Evolutionary conservation across 1,140 invertebrate species (phyloP).

Genomic region (Cephus cinctus): DNA sequence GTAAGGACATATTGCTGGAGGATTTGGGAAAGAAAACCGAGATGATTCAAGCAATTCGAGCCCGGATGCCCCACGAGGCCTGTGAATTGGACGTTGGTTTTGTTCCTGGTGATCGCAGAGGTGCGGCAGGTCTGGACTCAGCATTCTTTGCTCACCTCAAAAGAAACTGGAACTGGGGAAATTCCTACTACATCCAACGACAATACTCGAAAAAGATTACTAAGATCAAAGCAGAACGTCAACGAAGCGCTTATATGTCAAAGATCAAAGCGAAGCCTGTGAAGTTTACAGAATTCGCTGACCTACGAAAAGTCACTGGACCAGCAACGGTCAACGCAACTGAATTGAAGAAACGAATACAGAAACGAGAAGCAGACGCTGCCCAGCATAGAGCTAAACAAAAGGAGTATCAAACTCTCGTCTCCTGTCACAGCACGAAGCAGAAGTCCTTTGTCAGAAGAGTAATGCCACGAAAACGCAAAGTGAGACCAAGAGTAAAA

Average conservation of each 20-base stretch:
- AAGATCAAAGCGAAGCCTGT: constrained; percentile 38
- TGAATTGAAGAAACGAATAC: constrained; percentile 16
- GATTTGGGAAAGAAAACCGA: constrained; percentile 55
- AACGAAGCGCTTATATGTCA: constrained; percentile 22
- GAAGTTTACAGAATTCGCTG: constrained; percentile 32
- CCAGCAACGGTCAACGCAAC: constrained; percentile 19
- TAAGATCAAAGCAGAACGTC: constrained; percentile 7
- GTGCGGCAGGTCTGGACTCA: constrained; percentile 74
- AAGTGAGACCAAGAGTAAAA: constrained; percentile 32
- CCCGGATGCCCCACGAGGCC: constrained; percentile 53
- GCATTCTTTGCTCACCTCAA: constrained; percentile 68
- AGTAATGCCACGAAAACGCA: constrained; percentile 39
- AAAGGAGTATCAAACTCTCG: constrained; percentile 26
- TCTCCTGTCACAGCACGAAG: constrained; percentile 13
- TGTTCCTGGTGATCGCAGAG: constrained; percentile 71
- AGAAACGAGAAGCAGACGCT: constrained; percentile 18
- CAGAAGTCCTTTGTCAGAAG: constrained; percentile 38
- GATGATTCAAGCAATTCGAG: constrained; percentile 51
- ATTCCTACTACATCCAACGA: background rate
- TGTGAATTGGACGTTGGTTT: constrained; percentile 55
- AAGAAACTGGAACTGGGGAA: constrained; percentile 65
- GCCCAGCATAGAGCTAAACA: constrained; percentile 7
- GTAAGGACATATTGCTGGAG: constrained; percentile 58
- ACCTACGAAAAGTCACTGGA: constrained; percentile 30
- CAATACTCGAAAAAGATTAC: constrained; percentile 1